Evolutionary conservation across 1,140 invertebrate species (phyloP), one percentile per base, ranked within the genome.

Genomic region (Bombus haemorrhoidalis): DNA sequence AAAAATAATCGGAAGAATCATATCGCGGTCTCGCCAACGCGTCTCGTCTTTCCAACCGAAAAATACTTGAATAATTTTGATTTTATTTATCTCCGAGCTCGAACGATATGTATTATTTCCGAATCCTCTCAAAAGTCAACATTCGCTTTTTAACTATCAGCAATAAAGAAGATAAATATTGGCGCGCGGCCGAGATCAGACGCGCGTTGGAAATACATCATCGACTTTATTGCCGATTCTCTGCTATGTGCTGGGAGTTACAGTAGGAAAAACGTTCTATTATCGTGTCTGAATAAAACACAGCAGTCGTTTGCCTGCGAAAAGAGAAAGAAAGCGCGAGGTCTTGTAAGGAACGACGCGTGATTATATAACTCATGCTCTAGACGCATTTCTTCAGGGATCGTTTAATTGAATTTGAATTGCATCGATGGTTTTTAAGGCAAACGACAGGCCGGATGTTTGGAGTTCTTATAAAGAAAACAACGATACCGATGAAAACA

Each of bases 101-200:
- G 57, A 39, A 18, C 68, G 15, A 3, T 18, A 4, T 28, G 43
- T 13, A 62, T 41, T 47, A 57, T 83, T 72, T 28, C n/a, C 73
- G 47, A 37, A 43, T 86, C 39, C 39, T 66, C 72, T 37, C n/a
- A 18, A 22, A 13, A 53, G 47, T 18, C 18, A 1, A 10, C 78
- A 57, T 89, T 68, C 77, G 83, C 72, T 59, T 81, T 82, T 62
- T 37, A 47, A 64, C 53, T 15, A 66, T 32, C 66, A 32, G 87
- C 59, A 64, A 72, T 64, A 69, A 43, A 47, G 41, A 22, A 15
- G 37, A 66, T 81, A 86, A 90, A 89, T 89, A 87, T 90, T 85
- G 74, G 82, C 66, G 57, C 41, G n/a, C 39, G n/a, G 59, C 73
- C 41, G 72, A 76, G 82, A 83, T 89, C 74, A 64, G 37, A 74